Percentiles rank a stretch among this genome's conserved stretches.
These are phyloP conservation scores for Anguilla obscura DNA, from an alignment of 2,797 vertebrate species.

Conservation along the genomic window DNA sequence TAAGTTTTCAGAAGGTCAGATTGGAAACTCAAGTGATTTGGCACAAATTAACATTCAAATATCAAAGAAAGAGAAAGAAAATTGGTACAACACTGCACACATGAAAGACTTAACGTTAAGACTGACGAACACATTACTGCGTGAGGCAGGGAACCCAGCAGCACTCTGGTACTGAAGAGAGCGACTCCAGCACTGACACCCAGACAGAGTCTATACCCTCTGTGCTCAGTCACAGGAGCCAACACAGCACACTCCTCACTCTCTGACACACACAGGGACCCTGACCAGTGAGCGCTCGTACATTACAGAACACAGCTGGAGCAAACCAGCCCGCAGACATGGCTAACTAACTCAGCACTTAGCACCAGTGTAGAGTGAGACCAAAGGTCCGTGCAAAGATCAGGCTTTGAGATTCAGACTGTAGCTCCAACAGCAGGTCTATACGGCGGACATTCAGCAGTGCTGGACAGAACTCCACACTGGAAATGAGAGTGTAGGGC, in stretches of 20 bases:
- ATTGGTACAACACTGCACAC: neutral
- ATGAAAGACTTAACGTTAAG: too few relatives aligned
- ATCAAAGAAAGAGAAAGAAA: neutral
- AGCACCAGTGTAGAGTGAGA: neutral
- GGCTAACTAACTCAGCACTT: neutral
- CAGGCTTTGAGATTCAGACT: neutral
- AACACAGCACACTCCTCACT: neutral
- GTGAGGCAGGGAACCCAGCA: neutral
- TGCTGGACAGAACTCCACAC: neutral
- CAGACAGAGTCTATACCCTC: too few relatives aligned
- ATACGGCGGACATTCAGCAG: neutral
- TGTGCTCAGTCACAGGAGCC: neutral
- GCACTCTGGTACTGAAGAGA: neutral
- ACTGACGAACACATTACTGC: neutral
- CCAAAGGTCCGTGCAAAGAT: neutral
- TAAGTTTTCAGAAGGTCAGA: neutral
- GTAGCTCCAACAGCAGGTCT: neutral
- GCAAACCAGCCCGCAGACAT: neutral
- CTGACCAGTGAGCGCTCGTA: neutral
- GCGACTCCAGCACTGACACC: neutral
- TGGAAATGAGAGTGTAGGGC: neutral
- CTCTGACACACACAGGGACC: neutral
- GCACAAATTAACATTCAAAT: conserved; percentile 6
- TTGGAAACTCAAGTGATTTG: neutral
- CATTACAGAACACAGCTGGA: neutral